These are phyloP conservation scores for Mugil cephalus DNA, from an alignment of 2,113 vertebrate genomes.

Conservation along the genomic window DNA sequence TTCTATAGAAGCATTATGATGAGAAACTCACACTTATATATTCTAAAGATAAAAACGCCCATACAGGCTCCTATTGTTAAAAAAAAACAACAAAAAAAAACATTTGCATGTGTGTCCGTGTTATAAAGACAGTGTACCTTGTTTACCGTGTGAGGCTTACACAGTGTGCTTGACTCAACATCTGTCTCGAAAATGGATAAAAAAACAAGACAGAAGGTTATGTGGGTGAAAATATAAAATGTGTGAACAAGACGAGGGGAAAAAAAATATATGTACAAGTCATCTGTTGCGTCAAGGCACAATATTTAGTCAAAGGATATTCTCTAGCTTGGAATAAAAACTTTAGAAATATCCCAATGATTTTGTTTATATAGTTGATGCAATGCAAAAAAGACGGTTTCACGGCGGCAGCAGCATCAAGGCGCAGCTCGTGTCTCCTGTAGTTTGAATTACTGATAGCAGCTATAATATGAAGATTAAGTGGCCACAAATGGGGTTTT, in stretches of 20 bases:
- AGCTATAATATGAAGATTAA: not conserved
- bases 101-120: constrained; percentile 2
- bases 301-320: no score
- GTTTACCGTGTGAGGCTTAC: constrained; percentile 1
- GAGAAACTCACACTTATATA: not conserved
- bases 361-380: not conserved
- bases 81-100: no score
- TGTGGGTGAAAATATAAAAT: not conserved
- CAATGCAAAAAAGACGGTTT: not conserved
- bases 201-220: constrained; percentile 22
- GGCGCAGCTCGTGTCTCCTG: not conserved
- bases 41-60: no score
- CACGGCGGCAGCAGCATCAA: not conserved
- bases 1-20: not conserved
- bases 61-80: not conserved
- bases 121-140: constrained; percentile 4
- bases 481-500: not conserved
- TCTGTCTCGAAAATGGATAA: constrained; percentile 17
- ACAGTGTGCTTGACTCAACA: constrained; percentile 2
- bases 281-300: no score
- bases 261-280: not conserved
- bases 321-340: no score
- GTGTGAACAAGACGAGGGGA: not conserved
- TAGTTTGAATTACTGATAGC: not conserved
- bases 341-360: not conserved